Base-by-base conservation (phyloP, 2,797 vertebrate species). In the Pitangus sulphuratus region DNA sequence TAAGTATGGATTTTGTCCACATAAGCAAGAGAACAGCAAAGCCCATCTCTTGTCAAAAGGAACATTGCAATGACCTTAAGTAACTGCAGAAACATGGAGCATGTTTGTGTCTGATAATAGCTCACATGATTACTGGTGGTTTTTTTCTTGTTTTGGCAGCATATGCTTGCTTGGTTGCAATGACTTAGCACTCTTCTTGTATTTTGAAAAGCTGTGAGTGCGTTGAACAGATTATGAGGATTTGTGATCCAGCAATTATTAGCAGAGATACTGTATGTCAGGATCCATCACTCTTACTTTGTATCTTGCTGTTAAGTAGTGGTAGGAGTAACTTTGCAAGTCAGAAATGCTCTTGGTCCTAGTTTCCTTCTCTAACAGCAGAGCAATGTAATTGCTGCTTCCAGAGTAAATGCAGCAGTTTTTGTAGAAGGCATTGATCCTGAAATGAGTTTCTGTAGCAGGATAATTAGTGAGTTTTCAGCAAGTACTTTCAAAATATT, bases 171-270 rank as follows among this genome's bases (percentile, higher is more conserved):
- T 78, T 94, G 19, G 26, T 91, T 94, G 85, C 69, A 78, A 50
- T 78, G 40, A 48, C 57, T 74, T 90, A 31, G 8, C 10, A 57
- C 9, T 2, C 31, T 51, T 81, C 14, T 45, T 83, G 21, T 92
- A 26, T 81, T 95, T 93, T 83, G 76, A 85, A 83, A 87, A 94
- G 56, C 35, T 64, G 47, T 60, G 42, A 70, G 21, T 71, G 21
- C 0, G 0, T 68, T 89, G 79, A 77, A 85, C 37, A 64, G 82
- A 25, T 80, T 62, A 54, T 48, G 64, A 87, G 48, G 48, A 83
- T 60, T 45, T 77, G 48, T 64, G 64, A 61, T 80, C 33, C 45
- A 61, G 64, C 40, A 74, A 3, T 83, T 84, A 26, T 18, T 83
- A 76, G 56, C 61, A 80, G 68, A 80, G n/a, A 80, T 30, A 42